Conservation (phyloP, 2,888 invertebrate species). For the Melanophora roralis region DNA sequence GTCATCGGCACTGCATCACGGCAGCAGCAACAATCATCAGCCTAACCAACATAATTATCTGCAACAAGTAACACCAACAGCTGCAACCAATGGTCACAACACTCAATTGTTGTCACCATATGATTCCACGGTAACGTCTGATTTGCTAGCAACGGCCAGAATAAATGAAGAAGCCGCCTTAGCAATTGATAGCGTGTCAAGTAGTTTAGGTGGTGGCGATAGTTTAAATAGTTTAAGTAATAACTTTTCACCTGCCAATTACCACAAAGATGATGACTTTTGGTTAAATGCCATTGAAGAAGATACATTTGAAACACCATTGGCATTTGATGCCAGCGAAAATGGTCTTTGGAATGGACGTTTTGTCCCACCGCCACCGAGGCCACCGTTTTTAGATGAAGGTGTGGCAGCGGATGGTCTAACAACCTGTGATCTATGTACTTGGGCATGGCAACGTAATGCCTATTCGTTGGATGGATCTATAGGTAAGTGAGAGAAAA, state of each 20-base stretch:
- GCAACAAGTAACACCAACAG: constrained; percentile 62
- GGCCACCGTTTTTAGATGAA: constrained; percentile 82
- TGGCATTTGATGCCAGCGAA: constrained; percentile 77
- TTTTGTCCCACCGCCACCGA: constrained; percentile 83
- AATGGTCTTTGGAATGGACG: constrained; percentile 77
- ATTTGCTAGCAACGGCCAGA: constrained; percentile 61
- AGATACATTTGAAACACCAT: constrained; percentile 77
- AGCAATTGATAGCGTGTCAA: constrained; percentile 41
- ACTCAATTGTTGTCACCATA: constrained; percentile 69
- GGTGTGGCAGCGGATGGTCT: constrained; percentile 82
- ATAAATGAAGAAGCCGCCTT: constrained; percentile 33
- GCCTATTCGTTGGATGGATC: constrained; percentile 80
- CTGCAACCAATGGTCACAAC: constrained; percentile 60
- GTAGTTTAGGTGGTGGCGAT: constrained; percentile 53
- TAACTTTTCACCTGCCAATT: constrained; percentile 68
- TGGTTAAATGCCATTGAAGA: constrained; percentile 77
- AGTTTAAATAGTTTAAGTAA: constrained; percentile 49
- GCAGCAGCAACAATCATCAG: constrained; percentile 35
- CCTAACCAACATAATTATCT: constrained; percentile 42
- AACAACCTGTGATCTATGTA: constrained; percentile 85
- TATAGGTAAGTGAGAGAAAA: constrained; percentile 79
- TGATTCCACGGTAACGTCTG: constrained; percentile 60
- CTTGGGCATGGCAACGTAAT: constrained; percentile 84
- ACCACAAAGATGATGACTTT: constrained; percentile 75
- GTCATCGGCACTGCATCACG: constrained; percentile 23